Evolutionary conservation across 2,113 vertebrate species (phyloP).

Genomic region (Morone chrysops): DNA sequence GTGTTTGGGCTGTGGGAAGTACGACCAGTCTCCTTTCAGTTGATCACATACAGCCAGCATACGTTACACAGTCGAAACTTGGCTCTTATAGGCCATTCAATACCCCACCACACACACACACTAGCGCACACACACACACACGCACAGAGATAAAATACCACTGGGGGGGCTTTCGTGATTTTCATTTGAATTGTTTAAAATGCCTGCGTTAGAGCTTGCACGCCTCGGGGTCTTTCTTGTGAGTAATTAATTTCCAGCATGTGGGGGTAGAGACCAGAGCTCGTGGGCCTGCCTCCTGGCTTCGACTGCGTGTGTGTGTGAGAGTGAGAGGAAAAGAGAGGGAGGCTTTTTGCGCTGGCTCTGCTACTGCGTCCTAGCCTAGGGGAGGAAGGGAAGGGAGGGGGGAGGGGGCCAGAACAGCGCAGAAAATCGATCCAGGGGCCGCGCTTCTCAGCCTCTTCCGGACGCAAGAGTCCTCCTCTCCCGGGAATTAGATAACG

Average conservation of each 20-base stretch:
- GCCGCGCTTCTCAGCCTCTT: slow-evolving; percentile 80
- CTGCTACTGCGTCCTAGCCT: slow-evolving; percentile 62
- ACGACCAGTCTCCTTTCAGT: not conserved
- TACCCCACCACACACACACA: not conserved
- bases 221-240: slow-evolving; percentile 78
- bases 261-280: slow-evolving; percentile 73
- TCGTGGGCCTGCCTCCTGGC: slow-evolving; percentile 71
- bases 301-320: slow-evolving; percentile 31
- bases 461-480: slow-evolving; percentile 80
- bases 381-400: not conserved
- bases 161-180: slow-evolving; percentile 61
- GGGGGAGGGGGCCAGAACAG: slow-evolving; percentile 55
- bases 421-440: slow-evolving; percentile 82
- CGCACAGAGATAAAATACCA: slow-evolving; percentile 55
- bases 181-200: slow-evolving; percentile 79
- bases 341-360: slow-evolving; percentile 65
- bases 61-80: slow-evolving; percentile 27
- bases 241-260: slow-evolving; percentile 83
- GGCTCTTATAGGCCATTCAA: slow-evolving; percentile 21
- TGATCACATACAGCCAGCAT: slow-evolving; percentile 30
- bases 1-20: slow-evolving; percentile 25
- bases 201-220: slow-evolving; percentile 69
- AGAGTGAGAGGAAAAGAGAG: slow-evolving; percentile 49
- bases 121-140: not conserved
- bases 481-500: slow-evolving; percentile 83